These are phyloP conservation scores for Hylaea fasciaria DNA, from an alignment of 2,888 invertebrate species.

Conservation along the genomic window DNA sequence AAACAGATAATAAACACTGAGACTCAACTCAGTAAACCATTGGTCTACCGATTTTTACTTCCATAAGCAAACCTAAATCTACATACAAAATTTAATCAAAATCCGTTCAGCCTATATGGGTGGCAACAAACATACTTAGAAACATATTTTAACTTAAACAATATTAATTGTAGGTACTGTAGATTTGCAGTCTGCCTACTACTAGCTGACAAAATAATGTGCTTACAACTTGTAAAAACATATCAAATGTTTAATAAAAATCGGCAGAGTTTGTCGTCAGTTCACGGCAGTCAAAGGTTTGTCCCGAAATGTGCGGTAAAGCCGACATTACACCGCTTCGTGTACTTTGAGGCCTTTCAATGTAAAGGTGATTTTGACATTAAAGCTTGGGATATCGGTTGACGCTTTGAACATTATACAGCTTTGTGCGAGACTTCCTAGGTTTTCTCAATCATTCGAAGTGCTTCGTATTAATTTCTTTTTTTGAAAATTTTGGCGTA, in stretches of 20 bases:
- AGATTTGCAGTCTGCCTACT: no score
- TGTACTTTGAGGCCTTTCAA: slow-evolving; percentile 16
- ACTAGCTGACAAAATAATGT: neutral
- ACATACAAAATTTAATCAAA: no score
- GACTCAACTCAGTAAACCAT: no score
- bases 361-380: slow-evolving; percentile 9
- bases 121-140: no score
- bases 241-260: slow-evolving; percentile 16
- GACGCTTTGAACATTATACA: neutral
- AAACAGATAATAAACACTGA: no score
- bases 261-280: slow-evolving; percentile 6
- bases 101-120: no score
- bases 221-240: neutral
- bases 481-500: no score
- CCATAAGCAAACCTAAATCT: no score
- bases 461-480: neutral
- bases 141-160: no score
- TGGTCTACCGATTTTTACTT: no score
- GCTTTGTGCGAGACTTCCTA: no score
- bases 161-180: no score
- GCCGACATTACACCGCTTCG: neutral
- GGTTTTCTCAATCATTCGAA: neutral
- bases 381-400: neutral
- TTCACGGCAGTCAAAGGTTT: slow-evolving; percentile 19
- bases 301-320: slow-evolving; percentile 18